These are phyloP conservation scores for Luehdorfia chinensis DNA, from an alignment of 1,140 invertebrate species.

Conservation along the genomic window DNA sequence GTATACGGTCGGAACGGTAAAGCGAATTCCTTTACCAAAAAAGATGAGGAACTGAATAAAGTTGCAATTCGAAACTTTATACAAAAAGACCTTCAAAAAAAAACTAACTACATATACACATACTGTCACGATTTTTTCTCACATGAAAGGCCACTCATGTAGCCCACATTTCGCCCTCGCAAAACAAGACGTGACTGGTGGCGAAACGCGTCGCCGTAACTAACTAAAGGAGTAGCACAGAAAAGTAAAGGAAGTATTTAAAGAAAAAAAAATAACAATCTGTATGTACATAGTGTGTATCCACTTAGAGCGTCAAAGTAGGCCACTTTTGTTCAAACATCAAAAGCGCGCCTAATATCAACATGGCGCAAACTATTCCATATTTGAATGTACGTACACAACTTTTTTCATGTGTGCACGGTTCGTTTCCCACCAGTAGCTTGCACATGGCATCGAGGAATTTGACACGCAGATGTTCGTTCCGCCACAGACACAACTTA, in stretches of 20 bases:
- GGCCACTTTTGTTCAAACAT: neutral
- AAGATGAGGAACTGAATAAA: no score
- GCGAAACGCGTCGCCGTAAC: no score
- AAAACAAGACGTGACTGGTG: no score
- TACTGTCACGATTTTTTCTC: no score
- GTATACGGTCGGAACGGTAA: no score
- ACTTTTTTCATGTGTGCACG: constrained; percentile 55
- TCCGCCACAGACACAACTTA: constrained; percentile 58
- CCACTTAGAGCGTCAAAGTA: constrained; percentile 7
- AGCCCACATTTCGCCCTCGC: no score
- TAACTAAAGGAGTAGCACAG: neutral
- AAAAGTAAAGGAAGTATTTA: neutral
- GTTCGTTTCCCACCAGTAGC: constrained; percentile 65
- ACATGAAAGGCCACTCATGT: no score
- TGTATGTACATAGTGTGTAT: no score
- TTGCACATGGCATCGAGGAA: constrained; percentile 69
- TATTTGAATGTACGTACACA: constrained; percentile 38
- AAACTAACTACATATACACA: no score
- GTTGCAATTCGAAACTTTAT: no score
- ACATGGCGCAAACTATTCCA: constrained; percentile 31
- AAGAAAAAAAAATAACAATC: neutral
- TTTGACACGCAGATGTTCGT: constrained; percentile 72
- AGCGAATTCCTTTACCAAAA: no score
- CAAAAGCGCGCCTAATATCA: constrained; percentile 20
- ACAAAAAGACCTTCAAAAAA: no score